Evolutionary conservation across 1,140 invertebrate genomes (phyloP).

Genomic region (Drosophila navojoa): DNA sequence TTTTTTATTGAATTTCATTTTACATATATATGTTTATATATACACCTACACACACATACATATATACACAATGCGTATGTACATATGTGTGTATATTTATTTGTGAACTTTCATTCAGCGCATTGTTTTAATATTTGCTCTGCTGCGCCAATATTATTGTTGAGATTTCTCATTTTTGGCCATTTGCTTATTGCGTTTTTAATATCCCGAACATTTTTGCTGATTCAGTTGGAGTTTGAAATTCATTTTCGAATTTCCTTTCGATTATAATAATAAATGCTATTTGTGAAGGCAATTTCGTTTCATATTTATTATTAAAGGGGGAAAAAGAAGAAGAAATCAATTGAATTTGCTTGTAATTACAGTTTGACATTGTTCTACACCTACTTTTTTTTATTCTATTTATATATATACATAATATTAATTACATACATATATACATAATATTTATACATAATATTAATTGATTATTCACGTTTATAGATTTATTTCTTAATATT

Average conservation of each 20-base stretch:
- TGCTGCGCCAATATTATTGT: constrained; percentile 10
- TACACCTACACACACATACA: background rate
- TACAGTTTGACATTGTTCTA: too few relatives aligned
- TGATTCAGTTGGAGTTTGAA: background rate
- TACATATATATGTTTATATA: background rate
- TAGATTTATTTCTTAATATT: too few relatives aligned
- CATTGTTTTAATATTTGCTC: constrained; percentile 6
- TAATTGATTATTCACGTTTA: too few relatives aligned
- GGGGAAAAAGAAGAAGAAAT: too few relatives aligned
- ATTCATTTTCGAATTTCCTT: too few relatives aligned
- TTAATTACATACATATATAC: too few relatives aligned
- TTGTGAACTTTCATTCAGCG: background rate
- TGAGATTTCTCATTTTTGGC: background rate
- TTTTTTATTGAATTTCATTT: constrained; percentile 12
- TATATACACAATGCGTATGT: background rate
- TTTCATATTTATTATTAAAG: too few relatives aligned
- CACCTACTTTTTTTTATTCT: too few relatives aligned
- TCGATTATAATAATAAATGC: constrained; percentile 1
- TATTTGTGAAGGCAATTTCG: background rate
- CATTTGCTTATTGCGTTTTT: constrained; percentile 9
- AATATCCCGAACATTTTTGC: background rate
- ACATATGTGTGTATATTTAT: background rate
- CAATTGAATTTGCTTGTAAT: too few relatives aligned
- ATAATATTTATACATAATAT: too few relatives aligned
- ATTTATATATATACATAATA: too few relatives aligned